Evolutionary conservation across 2,888 invertebrate genomes (phyloP), one percentile per base, ranked within the genome.

Genomic region (Drosophila stalkeri): DNA sequence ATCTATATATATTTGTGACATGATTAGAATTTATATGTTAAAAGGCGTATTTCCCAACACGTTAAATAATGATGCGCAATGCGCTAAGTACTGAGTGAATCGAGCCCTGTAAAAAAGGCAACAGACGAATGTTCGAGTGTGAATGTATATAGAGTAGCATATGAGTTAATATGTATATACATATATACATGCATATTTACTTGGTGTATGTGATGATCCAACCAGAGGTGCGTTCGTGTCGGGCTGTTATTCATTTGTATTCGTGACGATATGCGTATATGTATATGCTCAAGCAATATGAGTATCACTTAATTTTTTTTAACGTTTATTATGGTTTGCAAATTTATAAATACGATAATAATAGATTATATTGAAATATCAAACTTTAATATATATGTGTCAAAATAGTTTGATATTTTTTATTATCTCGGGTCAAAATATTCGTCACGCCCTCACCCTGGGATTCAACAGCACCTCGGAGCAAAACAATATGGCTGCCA

Each of bases 401-500:
- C n/a, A 20, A 39, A 18, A 47, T 49, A 33, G 7, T 49, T 43
- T 67, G 56, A 73, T 52, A 61, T 37, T 56, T 67, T 56, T 67
- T 60, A 43, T 56, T 62, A 56, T 49, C 44, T 64, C 63, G 65
- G 63, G 69, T 72, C 47, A 70, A 75, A 68, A 67, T 67, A 72
- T 65, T 77, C 60, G 77, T 77, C 72, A 77, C 75, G 77, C 77
- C 77, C 74, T 75, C 77, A 77, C 72, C 71, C 72, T 71, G 75
- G 68, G 64, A 73, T 65, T 65, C 41, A 66, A 68, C 64, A 75
- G 47, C 44, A 74, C 54, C 54, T 51, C 63, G 66, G 62, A 78
- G 72, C 79, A 86, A 91, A 91, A 86, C 91, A 92, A 92, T 87
- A 92, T 92, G 92, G 92, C 92, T 90, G 86, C 85, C 84, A 70